Evolutionary conservation across 92 coral and sea anemone species (phyloP), one percentile per base, ranked within the genome.

Genomic region (Phenganax stokvisi): DNA sequence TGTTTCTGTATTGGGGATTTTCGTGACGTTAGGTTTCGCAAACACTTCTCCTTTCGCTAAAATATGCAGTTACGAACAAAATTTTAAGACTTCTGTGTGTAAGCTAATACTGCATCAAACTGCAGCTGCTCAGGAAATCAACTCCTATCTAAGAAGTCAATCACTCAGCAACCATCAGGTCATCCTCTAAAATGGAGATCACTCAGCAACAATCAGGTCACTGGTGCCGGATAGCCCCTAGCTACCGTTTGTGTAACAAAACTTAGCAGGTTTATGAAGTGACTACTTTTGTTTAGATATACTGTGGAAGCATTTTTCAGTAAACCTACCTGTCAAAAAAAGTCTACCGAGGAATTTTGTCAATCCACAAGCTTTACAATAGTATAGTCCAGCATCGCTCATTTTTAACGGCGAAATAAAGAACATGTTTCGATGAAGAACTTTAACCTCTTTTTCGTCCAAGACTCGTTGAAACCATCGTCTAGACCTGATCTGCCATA

Each of bases 381-480:
- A 86, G 56, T 90, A 90, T 52, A 11, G 62, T 2, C 96, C 96
- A 47, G 37, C 74, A 51, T 90, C 96, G 29, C 73, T 82, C 44
- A 15, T 5, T 44, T 74, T 69, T 69, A 83, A 85, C 17, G 61
- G 74, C 27, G 53, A 80, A 56, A 90, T 80, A 10, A 77, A 66
- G 47, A 88, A 89, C 54, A 60, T 61, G 51, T 84, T 71, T 54
- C 16, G 31, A 17, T 68, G 8, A 6, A 30, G 9, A 68, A 68
- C n/a, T 37, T 68, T 27, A 68, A 68, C 16, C 17, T 68, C 6
- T 10, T 68, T 68, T 29, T 52, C 73, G 29, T 68, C 73, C 10
- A 53, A 53, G 9, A 68, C 47, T 68, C 73, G 11, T 37, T 64
- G 70, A 64, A 37, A 64, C 47, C 9, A 64, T 1, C 9, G 31